Conservation (phyloP, 2,113 vertebrate genomes). For the Edolisoma coerulescens region DNA sequence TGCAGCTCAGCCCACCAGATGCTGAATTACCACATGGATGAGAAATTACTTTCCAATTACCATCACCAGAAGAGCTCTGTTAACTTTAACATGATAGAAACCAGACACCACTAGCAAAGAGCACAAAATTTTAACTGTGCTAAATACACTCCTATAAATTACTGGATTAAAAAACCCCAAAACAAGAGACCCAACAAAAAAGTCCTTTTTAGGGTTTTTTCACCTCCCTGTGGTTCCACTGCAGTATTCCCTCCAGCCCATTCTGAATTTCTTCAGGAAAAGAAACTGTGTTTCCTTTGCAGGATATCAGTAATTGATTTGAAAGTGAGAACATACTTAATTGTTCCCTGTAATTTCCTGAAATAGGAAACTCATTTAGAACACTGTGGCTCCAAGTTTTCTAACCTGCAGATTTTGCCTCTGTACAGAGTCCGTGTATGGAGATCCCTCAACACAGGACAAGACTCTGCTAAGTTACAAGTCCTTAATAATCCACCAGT, state of each 20-base stretch:
- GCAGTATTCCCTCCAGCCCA: neutral
- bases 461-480: neutral
- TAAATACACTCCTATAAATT: neutral
- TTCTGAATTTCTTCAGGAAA: neutral
- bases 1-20: neutral
- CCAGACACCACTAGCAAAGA: neutral
- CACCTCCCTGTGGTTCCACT: neutral
- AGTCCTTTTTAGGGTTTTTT: neutral
- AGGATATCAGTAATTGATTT: neutral
- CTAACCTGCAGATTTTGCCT: neutral
- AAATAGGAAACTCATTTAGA: neutral
- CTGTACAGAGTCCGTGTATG: fast-evolving
- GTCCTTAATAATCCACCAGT: neutral
- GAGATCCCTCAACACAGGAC: neutral
- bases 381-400: neutral
- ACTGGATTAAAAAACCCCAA: neutral
- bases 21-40: neutral
- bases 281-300: neutral
- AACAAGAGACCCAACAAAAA: neutral
- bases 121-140: neutral
- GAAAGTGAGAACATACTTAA: neutral
- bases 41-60: neutral
- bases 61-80: neutral
- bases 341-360: neutral
- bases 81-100: neutral